These are phyloP conservation scores for Siderastrea siderea DNA, from an alignment of 92 coral and sea anemone genomes.

Conservation along the genomic window DNA sequence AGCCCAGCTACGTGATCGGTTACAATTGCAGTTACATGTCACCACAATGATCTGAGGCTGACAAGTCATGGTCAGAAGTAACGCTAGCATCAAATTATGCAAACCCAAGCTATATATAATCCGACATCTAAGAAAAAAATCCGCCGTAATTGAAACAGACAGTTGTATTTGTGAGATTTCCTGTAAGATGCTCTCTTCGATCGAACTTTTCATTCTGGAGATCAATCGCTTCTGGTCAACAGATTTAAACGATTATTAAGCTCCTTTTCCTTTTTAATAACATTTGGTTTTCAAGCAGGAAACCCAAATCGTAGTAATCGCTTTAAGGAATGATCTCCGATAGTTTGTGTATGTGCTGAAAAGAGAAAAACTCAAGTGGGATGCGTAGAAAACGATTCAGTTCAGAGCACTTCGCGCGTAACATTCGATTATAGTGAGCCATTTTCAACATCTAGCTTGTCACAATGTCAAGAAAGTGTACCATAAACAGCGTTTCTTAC, in stretches of 20 bases:
- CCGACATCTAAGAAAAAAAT: too few species aligned
- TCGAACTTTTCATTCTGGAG: too few species aligned
- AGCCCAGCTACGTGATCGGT: background rate
- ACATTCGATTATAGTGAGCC: background rate
- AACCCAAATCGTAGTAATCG: background rate
- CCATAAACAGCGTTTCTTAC: conserved; percentile 7
- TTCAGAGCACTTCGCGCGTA: background rate
- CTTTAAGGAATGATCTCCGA: background rate
- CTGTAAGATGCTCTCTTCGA: too few species aligned
- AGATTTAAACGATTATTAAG: too few species aligned
- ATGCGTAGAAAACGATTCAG: background rate
- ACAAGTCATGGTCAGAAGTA: background rate
- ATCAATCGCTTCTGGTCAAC: too few species aligned
- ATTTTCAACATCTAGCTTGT: background rate
- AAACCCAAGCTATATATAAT: too few species aligned
- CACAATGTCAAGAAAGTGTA: background rate
- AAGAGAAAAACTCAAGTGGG: background rate
- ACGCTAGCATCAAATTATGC: background rate
- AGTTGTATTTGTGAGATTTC: too few species aligned
- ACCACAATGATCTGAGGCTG: background rate
- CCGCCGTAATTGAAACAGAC: too few species aligned
- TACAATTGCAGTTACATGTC: background rate
- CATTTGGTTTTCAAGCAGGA: background rate
- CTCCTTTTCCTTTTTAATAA: too few species aligned
- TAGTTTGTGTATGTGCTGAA: background rate